Base-by-base conservation (phyloP, 2,888 invertebrate species). In the Helleia helle region DNA sequence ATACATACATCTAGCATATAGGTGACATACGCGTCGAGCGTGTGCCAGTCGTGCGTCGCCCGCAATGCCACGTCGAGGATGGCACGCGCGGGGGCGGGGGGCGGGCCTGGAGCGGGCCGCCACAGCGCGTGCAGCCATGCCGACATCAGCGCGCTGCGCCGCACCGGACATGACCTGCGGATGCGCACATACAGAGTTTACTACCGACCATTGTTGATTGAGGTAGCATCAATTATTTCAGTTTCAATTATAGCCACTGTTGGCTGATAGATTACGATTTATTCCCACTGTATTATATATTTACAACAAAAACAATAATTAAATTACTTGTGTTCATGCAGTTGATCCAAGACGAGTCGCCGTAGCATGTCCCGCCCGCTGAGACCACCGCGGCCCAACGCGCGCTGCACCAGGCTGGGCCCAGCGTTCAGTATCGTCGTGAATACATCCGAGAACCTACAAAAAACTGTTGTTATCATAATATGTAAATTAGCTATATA, bases 41-140 rank as follows among this genome's bases (percentile, higher is more conserved):
- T 46, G 25, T 54, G 39, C 56, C 62, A 65, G 40, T 62, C 60
- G 7, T 56, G 50, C 14, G 54, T 47, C 8, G 59, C 44, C n/a
- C 71, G 46, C 11, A 61, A 49, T 5, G 59, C 59, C 1, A 55
- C 50, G 40, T 65, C 68, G 28, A 71, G 44, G n/a, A 57, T 43
- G 9, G 24, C 48, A 5, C 55, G 52, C 9, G 44, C 50, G n/a
- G n/a, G n/a, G 38, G 46, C 43, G 27, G 39, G 45, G 31, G 55
- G 51, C 41, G 57, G 46, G 24, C 51, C 34, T 41, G 57, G 46
- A 24, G 51, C 34, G 17, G 50, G 46, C 22, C 52, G 54, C 68
- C 75, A 69, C 46, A 71, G 52, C 15, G 63, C 70, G 47, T 65
- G 68, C 42, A 72, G 53, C 81, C 81, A 81, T 15, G 63, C 65